A percentile compares a stretch with the other conserved stretches of the same genome.
Conservation (phyloP, 2,888 invertebrate species). For the Sinohyriopsis cumingii region DNA sequence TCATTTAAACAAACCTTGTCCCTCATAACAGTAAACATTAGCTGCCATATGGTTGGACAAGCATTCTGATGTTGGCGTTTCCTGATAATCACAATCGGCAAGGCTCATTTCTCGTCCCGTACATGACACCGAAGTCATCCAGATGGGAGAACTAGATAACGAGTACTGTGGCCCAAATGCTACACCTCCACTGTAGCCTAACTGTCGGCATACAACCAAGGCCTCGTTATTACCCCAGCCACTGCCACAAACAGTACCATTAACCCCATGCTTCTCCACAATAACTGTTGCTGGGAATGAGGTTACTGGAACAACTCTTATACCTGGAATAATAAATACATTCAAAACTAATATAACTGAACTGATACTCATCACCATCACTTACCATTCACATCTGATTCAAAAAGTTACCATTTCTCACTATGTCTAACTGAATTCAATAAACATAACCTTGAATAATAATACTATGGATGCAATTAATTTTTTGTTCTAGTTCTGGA, state of each 20-base stretch:
- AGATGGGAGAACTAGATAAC: constrained; percentile 43
- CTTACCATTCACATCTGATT: no score
- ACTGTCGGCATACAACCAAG: constrained; percentile 48
- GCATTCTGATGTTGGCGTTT: constrained; percentile 38
- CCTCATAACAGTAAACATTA: constrained; percentile 47
- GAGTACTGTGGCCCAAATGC: constrained; percentile 43
- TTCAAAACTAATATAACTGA: no score
- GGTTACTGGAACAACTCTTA: constrained; percentile 30
- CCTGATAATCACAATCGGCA: constrained; percentile 36
- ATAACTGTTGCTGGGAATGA: constrained; percentile 49
- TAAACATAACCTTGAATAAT: no score
- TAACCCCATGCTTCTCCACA: constrained; percentile 49
- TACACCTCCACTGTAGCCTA: constrained; percentile 43
- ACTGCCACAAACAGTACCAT: constrained; percentile 51
- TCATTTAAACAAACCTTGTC: constrained; percentile 33
- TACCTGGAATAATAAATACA: constrained; percentile 27
- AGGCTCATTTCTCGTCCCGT: constrained; percentile 44
- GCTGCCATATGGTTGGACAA: constrained; percentile 48
- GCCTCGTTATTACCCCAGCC: constrained; percentile 53
- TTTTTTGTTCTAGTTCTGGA: no score
- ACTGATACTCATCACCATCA: no score
- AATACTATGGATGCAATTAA: no score
- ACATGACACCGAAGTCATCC: constrained; percentile 53
- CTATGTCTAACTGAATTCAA: no score
- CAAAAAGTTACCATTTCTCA: no score